Percentiles rank a stretch among this genome's conserved stretches.
These are phyloP conservation scores for Anomalospiza imberbis DNA, from an alignment of 2,797 vertebrate genomes.

Conservation along the genomic window DNA sequence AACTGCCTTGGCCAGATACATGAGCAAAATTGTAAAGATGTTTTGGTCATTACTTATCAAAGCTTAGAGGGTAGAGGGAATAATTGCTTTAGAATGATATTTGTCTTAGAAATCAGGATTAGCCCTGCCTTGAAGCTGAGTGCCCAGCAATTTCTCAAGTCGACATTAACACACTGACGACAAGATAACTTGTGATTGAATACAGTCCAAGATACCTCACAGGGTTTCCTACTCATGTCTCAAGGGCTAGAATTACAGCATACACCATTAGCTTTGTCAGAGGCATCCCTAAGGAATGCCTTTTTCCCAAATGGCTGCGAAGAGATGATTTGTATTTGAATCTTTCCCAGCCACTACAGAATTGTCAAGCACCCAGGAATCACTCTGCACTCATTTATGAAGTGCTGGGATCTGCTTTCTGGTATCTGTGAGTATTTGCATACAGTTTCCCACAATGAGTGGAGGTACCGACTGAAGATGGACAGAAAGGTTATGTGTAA, in stretches of 20 bases:
- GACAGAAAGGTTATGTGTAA: neutral
- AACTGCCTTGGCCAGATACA: neutral
- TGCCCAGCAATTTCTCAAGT: neutral
- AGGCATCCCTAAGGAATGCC: neutral
- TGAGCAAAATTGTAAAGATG: neutral
- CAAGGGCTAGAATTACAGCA: neutral
- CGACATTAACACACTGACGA: neutral
- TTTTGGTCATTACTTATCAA: neutral
- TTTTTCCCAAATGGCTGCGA: fast-evolving
- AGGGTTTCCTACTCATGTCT: neutral
- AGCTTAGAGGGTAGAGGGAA: neutral
- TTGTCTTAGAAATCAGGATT: neutral
- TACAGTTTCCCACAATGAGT: neutral
- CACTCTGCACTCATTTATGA: neutral
- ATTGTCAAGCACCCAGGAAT: neutral
- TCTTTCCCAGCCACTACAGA: neutral
- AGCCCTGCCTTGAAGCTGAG: neutral
- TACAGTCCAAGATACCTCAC: neutral
- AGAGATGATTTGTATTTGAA: neutral
- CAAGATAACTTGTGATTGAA: neutral
- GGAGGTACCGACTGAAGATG: neutral
- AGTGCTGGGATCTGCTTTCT: neutral
- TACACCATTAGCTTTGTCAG: neutral
- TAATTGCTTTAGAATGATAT: neutral
- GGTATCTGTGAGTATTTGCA: neutral